Conservation (phyloP, 2,888 invertebrate genomes). For the Enchytraeus crypticus region DNA sequence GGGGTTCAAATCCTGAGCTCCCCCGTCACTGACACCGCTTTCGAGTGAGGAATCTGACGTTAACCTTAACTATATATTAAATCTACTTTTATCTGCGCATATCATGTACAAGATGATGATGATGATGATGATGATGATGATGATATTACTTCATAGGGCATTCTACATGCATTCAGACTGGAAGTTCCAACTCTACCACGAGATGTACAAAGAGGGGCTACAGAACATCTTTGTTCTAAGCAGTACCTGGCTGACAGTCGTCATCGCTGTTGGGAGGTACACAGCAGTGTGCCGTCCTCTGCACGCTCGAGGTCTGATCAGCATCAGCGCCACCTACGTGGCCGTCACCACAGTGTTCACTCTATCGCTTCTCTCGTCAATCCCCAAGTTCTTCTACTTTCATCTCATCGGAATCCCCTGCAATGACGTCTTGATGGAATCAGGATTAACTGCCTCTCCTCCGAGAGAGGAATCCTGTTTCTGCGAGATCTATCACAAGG, state of each 20-base stretch:
- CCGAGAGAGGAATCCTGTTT: background rate
- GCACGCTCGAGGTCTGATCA: constrained; percentile 59
- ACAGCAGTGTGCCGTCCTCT: constrained; percentile 68
- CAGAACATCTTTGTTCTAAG: constrained; percentile 54
- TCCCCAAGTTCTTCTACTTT: constrained; percentile 52
- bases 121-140: too few species aligned
- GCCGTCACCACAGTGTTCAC: constrained; percentile 56
- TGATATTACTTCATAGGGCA: background rate
- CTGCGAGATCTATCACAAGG: constrained; percentile 11
- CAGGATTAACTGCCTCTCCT: background rate
- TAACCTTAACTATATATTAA: too few species aligned
- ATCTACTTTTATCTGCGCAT: too few species aligned
- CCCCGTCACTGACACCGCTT: too few species aligned
- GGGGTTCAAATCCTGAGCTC: too few species aligned
- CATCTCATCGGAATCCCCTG: constrained; percentile 12
- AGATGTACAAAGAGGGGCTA: constrained; percentile 36
- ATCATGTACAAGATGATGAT: too few species aligned
- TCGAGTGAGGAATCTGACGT: too few species aligned
- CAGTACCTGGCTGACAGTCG: constrained; percentile 68
- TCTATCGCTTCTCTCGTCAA: constrained; percentile 59
- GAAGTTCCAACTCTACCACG: constrained; percentile 33
- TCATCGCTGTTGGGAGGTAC: constrained; percentile 65
- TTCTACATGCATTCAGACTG: constrained; percentile 15
- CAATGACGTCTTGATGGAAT: background rate
- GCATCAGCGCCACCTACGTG: constrained; percentile 55